Conservation (phyloP, 2,888 invertebrate species). For the Aradus depressus region DNA sequence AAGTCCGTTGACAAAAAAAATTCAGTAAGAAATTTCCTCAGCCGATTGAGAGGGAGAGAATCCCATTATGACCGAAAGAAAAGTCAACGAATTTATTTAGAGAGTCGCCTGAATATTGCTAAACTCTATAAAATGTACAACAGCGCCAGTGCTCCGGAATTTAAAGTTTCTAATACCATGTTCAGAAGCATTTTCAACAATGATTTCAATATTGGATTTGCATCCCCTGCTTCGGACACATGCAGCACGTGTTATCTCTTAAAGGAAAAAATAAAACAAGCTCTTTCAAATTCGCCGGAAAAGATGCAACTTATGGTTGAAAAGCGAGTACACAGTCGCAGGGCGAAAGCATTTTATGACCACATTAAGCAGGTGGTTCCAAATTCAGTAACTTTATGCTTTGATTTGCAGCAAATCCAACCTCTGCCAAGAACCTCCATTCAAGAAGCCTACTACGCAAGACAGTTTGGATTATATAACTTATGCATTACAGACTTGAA, state of each 20-base stretch:
- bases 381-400: background rate
- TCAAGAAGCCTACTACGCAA: background rate
- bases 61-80: slow-evolving; percentile 32
- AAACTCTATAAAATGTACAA: slow-evolving; percentile 32
- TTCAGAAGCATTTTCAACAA: slow-evolving; percentile 25
- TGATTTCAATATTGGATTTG: slow-evolving; percentile 33
- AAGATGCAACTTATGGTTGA: background rate
- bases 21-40: slow-evolving; percentile 28
- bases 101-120: slow-evolving; percentile 27
- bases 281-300: no score
- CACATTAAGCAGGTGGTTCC: background rate
- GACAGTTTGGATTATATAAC: slow-evolving; percentile 1
- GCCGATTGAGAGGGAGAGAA: slow-evolving; percentile 30
- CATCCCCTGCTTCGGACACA: slow-evolving; percentile 30
- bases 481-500: background rate
- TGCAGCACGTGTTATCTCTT: no score
- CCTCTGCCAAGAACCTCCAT: background rate
- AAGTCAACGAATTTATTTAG: slow-evolving; percentile 30
- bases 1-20: slow-evolving; percentile 30
- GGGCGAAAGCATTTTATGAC: slow-evolving; percentile 3
- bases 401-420: no score
- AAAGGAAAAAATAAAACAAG: no score
- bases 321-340: background rate
- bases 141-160: slow-evolving; percentile 27
- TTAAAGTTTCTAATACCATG: slow-evolving; percentile 27